Evolutionary conservation across 2,888 invertebrate genomes (phyloP).

Genomic region (Acanthoscelides obtectus): DNA sequence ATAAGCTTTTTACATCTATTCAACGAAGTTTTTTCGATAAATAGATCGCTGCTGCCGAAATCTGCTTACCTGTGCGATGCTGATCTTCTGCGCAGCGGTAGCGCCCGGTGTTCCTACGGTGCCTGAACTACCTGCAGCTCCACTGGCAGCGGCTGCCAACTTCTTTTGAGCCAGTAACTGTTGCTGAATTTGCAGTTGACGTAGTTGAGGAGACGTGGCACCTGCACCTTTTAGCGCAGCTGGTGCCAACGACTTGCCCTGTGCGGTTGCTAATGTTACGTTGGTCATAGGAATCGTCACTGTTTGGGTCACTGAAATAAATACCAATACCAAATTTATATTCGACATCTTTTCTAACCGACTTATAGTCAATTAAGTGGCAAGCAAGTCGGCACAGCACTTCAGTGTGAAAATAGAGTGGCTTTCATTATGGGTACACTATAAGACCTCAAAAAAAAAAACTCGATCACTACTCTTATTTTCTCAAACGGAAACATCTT

Average conservation of each 20-base stretch:
- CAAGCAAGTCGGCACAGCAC: too few relatives aligned
- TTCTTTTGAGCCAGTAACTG: slow-evolving; percentile 56
- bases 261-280: slow-evolving; percentile 45
- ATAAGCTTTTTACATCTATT: too few relatives aligned
- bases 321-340: neutral
- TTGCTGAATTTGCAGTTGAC: slow-evolving; percentile 59
- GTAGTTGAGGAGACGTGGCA: slow-evolving; percentile 47
- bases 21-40: neutral
- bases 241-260: slow-evolving; percentile 40
- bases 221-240: slow-evolving; percentile 50
- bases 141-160: slow-evolving; percentile 23
- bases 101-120: neutral
- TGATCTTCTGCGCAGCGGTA: slow-evolving; percentile 52
- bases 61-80: slow-evolving; percentile 46
- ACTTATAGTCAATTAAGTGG: too few relatives aligned
- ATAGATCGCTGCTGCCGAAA: too few relatives aligned
- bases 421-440: too few relatives aligned
- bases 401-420: too few relatives aligned
- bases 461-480: too few relatives aligned
- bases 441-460: too few relatives aligned
- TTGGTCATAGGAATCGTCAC: slow-evolving; percentile 54
- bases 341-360: too few relatives aligned
- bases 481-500: too few relatives aligned
- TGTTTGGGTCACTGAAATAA: slow-evolving; percentile 41
- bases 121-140: neutral